phyloP scores from a whole-genome alignment of 2,888 invertebrate genomes.

The Ypsolopha scabrella region DNA sequence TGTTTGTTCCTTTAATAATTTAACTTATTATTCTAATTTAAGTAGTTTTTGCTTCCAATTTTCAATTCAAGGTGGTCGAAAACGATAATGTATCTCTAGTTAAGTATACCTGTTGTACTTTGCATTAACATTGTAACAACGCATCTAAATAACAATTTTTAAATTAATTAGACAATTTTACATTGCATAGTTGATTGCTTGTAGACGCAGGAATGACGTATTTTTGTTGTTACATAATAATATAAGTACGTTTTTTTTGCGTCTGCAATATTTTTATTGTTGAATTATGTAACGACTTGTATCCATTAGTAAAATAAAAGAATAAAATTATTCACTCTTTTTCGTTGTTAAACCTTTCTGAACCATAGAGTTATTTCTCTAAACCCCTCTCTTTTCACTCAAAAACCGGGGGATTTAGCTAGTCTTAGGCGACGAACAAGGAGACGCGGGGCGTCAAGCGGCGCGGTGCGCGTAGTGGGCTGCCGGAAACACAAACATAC shows the following conservation, averaged over 20 bases:
- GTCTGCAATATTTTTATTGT: conserved; percentile 32
- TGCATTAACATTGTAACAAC: not conserved
- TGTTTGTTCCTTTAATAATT: not conserved
- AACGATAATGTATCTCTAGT: not conserved
- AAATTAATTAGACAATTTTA: no score
- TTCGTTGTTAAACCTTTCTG: no score
- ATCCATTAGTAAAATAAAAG: conserved; percentile 61
- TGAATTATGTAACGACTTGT: conserved; percentile 59
- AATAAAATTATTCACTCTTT: no score
- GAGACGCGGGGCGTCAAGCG: no score
- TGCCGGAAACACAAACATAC: no score
- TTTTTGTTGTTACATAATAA: not conserved
- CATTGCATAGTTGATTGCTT: no score
- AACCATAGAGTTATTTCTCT: not conserved
- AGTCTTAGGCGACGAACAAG: no score
- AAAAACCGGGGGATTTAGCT: no score
- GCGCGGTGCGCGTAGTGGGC: no score
- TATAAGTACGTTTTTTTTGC: not conserved
- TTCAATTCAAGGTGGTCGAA: not conserved
- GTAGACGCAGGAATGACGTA: no score
- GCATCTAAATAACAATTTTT: not conserved
- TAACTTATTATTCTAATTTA: not conserved
- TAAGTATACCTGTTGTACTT: conserved; percentile 1
- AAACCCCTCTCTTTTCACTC: no score
- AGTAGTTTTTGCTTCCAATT: not conserved